Base-by-base conservation (phyloP, 2,888 invertebrate genomes). In the Imbricaverruca yamaguchii region DNA sequence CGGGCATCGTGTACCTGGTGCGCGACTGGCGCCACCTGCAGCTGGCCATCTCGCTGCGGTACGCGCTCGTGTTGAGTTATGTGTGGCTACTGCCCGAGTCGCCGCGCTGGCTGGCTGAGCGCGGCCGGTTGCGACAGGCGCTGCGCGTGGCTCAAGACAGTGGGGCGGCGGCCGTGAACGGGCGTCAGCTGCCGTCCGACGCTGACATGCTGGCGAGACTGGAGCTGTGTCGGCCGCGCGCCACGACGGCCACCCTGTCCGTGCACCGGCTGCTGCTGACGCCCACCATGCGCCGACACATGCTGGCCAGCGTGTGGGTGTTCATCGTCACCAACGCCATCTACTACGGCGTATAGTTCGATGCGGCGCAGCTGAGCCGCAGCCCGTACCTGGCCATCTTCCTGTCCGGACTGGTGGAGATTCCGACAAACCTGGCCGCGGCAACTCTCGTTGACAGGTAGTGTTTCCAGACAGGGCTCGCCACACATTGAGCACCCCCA, bases 321-420 rank as follows among this genome's bases (percentile, higher is more conserved):
- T 74, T 39, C 39, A 18, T 53, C 74, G 18, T 74, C 53, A 53
- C 53, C 39, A 53, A 39, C 39, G 39, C 53, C 74, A 93, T 94
- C 84, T 94, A 95, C 88, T 96, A 94, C 85, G 95, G 95, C 0
- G 91, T 95, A n/a, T 92, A 93, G 0, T 93, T 94, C 86, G 94
- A 93, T 87, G 92, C 94, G 82, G 92, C 93, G 0, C 91, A 93
- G 85, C 89, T 93, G 10, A 93, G 92, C 0, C 94, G 94, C 3
- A 89, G 94, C 85, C 93, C 94, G 83, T 96, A 94, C 87, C 85
- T 92, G 11, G 96, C 95, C 86, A 94, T 95, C 81, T 92, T 94
- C 21, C 89, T 95, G 18, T 93, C 94, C 53, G 94, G 93, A 3
- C 85, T 86, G 8, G 85, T 88, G 55, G 89, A 88, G 83, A 85